phyloP scores from a whole-genome alignment of 1,140 invertebrate species.

The Aplysia californica region DNA sequence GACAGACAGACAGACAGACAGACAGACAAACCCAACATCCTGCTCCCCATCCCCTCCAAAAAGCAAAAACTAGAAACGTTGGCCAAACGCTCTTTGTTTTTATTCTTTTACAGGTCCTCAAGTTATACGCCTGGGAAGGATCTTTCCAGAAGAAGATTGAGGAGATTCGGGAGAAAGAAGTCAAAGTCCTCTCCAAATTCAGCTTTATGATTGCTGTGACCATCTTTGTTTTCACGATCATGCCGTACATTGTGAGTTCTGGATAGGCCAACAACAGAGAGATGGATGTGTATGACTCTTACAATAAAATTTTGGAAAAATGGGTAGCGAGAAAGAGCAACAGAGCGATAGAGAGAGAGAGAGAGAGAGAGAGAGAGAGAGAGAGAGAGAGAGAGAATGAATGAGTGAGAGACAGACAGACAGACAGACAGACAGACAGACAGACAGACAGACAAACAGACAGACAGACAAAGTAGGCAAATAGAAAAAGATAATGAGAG shows the following conservation, averaged over 20 bases:
- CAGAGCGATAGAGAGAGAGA: too few relatives aligned
- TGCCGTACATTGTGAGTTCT: slow-evolving; percentile 80
- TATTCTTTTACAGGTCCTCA: slow-evolving; percentile 37
- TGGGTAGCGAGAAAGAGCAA: neutral
- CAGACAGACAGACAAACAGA: too few relatives aligned
- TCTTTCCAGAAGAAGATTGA: slow-evolving; percentile 65
- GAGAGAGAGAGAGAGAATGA: neutral
- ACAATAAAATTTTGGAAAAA: neutral
- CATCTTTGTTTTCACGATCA: slow-evolving; percentile 93
- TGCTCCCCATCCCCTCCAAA: neutral
- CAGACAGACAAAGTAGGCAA: too few relatives aligned
- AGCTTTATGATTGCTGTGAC: slow-evolving; percentile 73
- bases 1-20: neutral
- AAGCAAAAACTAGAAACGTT: neutral
- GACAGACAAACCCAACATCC: neutral
- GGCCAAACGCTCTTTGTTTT: neutral
- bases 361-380: neutral
- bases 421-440: too few relatives aligned
- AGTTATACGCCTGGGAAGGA: slow-evolving; percentile 52
- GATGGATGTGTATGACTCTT: neutral
- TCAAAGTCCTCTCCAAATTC: slow-evolving; percentile 63
- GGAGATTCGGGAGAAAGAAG: slow-evolving; percentile 59
- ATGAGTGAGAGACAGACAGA: too few relatives aligned
- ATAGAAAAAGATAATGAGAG: too few relatives aligned
- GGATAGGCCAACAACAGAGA: neutral